Conservation (phyloP, 2,888 invertebrate genomes). For the Ochropleura leucogaster region DNA sequence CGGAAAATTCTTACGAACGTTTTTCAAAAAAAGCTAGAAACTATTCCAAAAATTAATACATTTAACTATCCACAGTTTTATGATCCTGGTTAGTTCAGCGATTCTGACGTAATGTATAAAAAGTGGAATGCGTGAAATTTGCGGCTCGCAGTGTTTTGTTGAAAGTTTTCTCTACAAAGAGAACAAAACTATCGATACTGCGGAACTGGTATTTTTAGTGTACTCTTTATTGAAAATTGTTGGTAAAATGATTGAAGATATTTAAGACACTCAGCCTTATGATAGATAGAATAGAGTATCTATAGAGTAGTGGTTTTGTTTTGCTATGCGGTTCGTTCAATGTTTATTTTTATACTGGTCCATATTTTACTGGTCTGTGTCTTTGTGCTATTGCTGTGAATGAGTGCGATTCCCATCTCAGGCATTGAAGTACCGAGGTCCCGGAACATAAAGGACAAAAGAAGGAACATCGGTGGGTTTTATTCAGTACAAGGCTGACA, state of each 20-base stretch:
- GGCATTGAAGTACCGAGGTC: too few relatives aligned
- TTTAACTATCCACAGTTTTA: slow-evolving; percentile 27
- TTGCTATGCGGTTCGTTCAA: too few relatives aligned
- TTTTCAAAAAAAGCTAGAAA: neutral
- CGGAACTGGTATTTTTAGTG: slow-evolving; percentile 50
- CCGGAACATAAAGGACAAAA: too few relatives aligned
- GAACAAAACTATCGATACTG: slow-evolving; percentile 40
- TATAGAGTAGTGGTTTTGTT: neutral
- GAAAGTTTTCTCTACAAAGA: slow-evolving; percentile 54
- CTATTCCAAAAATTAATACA: neutral
- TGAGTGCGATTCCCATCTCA: neutral
- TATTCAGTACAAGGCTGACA: too few relatives aligned
- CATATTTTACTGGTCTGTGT: neutral
- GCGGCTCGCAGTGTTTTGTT: slow-evolving; percentile 44
- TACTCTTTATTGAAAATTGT: slow-evolving; percentile 62
- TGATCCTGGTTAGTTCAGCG: slow-evolving; percentile 36
- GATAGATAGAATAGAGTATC: neutral
- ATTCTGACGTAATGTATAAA: slow-evolving; percentile 62
- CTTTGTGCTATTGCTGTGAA: neutral
- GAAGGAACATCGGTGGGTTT: too few relatives aligned
- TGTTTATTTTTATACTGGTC: too few relatives aligned
- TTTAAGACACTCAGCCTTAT: slow-evolving; percentile 11
- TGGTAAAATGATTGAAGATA: slow-evolving; percentile 33
- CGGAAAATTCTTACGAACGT: neutral
- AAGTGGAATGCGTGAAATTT: slow-evolving; percentile 68